Base-by-base conservation (phyloP, 2,888 invertebrate species). In the Unio delphinus region DNA sequence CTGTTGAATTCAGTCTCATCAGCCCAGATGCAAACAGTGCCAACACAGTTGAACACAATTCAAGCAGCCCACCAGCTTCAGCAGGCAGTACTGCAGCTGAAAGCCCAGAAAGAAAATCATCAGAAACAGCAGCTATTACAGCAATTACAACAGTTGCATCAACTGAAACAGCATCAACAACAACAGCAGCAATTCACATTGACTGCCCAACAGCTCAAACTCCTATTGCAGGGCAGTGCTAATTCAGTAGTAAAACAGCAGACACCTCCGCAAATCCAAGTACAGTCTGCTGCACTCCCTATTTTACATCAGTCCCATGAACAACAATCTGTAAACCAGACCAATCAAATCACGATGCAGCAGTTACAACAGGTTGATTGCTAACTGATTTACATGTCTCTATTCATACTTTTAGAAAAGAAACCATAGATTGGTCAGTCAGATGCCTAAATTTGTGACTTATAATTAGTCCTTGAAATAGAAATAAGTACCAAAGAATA, bases 301-400 rank as follows among this genome's bases (percentile, higher is more conserved):
- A 34, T 26, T 56, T 26, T 57, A 61, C 67, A 68, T 15, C 69
- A 67, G 18, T 56, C 65, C 23, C 62, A 61, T 26, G 56, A 26
- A 28, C 56, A 55, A 34, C 34, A 57, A 59, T 26, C 74, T 57
- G 56, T 74, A 55, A 62, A 62, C 57, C 73, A 75, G 62, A 75
- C 64, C 55, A 69, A 81, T 60, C 72, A 80, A 58, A 60, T 87
- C 55, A 87, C 76, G 55, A 62, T 87, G n/a, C 88, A 88, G 62
- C 87, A 88, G 76, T 67, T 87, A 7, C 87, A 86, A 71, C 88
- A 87, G 84, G 87, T 87, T 75, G 23, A 54, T 55, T 23, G 18
- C 58, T 11, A 34, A 30, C 30, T 30, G 30, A 45, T 45, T 45
- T 45, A 45, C 7, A 34, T 7, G 30, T 45, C 45, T 45, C 11